phyloP scores from a whole-genome alignment of 2,113 vertebrate species.

The Sporophila hypoxantha region DNA sequence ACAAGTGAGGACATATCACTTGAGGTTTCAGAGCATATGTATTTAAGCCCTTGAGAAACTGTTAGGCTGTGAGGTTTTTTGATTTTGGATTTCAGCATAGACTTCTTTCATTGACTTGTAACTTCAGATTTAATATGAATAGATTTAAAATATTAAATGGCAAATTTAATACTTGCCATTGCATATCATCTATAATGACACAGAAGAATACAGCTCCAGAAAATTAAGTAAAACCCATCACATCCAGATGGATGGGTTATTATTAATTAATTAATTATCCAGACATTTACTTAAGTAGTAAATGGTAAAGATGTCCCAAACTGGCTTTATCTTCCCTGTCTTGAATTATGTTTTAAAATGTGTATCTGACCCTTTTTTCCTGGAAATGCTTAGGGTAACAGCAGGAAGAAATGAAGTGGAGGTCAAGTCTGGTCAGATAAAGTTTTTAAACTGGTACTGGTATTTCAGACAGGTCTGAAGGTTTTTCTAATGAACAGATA shows the following conservation, averaged over 20 bases:
- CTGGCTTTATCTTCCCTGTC: neutral
- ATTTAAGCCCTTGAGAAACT: constrained; percentile 1
- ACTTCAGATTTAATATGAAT: neutral
- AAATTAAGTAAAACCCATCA: neutral
- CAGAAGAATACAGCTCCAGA: neutral
- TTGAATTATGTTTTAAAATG: neutral
- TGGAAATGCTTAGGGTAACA: neutral
- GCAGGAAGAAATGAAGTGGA: neutral
- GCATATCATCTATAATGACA: neutral
- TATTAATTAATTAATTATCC: too few relatives aligned
- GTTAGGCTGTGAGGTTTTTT: neutral
- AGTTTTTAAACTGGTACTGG: neutral
- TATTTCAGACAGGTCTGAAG: neutral
- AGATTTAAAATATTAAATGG: too few relatives aligned
- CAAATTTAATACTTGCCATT: neutral
- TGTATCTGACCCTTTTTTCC: neutral
- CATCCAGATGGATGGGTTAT: too few relatives aligned
- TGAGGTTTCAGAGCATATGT: neutral
- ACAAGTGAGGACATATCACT: constrained; percentile 11
- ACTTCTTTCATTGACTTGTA: neutral
- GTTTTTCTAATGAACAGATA: neutral
- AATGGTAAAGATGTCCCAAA: neutral
- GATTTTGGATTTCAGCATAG: neutral
- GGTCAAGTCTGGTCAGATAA: neutral
- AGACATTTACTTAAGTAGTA: neutral